Evolutionary conservation across 2,113 vertebrate genomes (phyloP).

Genomic region (Macrotus californicus): DNA sequence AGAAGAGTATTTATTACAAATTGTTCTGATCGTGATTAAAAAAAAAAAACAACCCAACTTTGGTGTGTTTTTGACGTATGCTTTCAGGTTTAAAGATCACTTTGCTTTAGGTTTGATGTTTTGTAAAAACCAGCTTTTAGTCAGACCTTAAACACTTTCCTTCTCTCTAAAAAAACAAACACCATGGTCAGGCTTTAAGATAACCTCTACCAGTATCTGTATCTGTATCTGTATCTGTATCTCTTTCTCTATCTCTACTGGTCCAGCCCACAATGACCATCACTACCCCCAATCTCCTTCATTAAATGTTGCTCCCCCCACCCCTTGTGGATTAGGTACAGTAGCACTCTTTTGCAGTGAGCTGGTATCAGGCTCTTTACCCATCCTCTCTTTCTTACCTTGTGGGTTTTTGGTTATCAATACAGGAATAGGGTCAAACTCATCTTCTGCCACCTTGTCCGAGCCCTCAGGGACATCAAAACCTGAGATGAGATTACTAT

Average conservation of each 20-base stretch:
- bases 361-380: constrained; percentile 5
- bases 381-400: constrained; percentile 91
- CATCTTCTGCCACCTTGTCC: constrained; percentile 93
- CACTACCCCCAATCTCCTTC: background rate
- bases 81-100: constrained; percentile 33
- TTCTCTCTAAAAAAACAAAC: constrained; percentile 38
- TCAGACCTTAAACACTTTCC: background rate
- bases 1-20: constrained; percentile 9
- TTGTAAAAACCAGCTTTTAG: constrained; percentile 25
- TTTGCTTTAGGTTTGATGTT: constrained; percentile 42
- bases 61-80: background rate
- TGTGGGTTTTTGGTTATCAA: constrained; percentile 97
- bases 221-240: background rate
- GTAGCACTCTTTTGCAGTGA: constrained; percentile 8
- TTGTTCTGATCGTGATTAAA: constrained; percentile 39
- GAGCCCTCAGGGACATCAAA: constrained; percentile 86
- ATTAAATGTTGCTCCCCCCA: background rate
- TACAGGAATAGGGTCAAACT: constrained; percentile 99
- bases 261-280: background rate
- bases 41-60: background rate
- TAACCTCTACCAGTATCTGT: background rate
- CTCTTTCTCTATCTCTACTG: background rate
- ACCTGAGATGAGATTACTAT: constrained; percentile 95
- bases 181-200: background rate
- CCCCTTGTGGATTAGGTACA: background rate